Evolutionary conservation across 2,797 vertebrate genomes (phyloP), one percentile per base, ranked within the genome.

Genomic region (Phoxinus dragarum): DNA sequence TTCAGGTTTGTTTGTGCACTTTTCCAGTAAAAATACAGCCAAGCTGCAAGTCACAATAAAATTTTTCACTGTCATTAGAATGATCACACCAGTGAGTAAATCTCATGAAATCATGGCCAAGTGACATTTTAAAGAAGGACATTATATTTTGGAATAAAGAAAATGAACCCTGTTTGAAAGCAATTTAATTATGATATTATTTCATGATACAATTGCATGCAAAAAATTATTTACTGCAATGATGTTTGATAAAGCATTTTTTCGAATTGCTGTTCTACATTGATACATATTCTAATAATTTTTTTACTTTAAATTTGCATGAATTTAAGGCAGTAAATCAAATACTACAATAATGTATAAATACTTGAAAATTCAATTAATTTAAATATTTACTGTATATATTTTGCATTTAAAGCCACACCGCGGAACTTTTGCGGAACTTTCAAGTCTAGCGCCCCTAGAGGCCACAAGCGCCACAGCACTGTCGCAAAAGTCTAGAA

Each of bases 1-100:
- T 97, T 79, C 97, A 97, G 96, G 98, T 98, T 93, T 78, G 98
- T 98, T 94, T 75, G 86, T 68, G 7, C 59, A 40, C 21, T 6
- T 61, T 21, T 72, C 6, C 2, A 23, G 56, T n/a, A 23, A 40
- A 81, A 44, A 71, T 14, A 69, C 36, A 64, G 16, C 27, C 42
- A 74, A 9, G n/a, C 72, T 49, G 38, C 68, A 72, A 11, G 67
- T n/a, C 5, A 0, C 67, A 69, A 23, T 38, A 9, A 42, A 1
- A 19, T 21, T 44, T 61, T 2, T 14, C 21, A 1, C 16, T 21
- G 16, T 34, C 16, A 12, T 47, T 38, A 44, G n/a, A n/a, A 23
- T 12, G 56, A 52, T 66, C 38, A 71, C 49, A 56, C 31, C 27
- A 23, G 49, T 31, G 2, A 2, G 3, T 19, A 16, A 4, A 73